These are phyloP conservation scores for Caenorhabditis sp. DNA, from an alignment of 2,888 invertebrate species.

Conservation along the genomic window DNA sequence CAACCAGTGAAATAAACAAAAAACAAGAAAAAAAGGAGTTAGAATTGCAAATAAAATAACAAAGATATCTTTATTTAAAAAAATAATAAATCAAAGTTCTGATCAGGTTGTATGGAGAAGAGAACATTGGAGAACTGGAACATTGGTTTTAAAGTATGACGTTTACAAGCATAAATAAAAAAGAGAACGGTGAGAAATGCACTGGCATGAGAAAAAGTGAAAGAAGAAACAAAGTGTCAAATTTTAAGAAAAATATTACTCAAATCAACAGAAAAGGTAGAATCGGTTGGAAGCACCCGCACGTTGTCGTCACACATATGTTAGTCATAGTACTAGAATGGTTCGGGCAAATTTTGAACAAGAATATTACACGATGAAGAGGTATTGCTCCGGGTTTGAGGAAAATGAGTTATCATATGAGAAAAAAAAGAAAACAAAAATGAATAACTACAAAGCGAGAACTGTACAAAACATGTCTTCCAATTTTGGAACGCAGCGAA, in stretches of 20 bases:
- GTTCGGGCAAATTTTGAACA: neutral
- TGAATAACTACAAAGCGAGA: neutral
- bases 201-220: neutral
- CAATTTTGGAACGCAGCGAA: slow-evolving; percentile 51
- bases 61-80: neutral
- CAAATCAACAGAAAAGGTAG: slow-evolving; percentile 3
- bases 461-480: slow-evolving; percentile 35
- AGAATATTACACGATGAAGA: neutral
- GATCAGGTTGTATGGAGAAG: no score
- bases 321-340: no score
- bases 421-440: neutral
- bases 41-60: neutral
- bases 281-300: slow-evolving; percentile 23
- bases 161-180: slow-evolving; percentile 39
- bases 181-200: slow-evolving; percentile 11
- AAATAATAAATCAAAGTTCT: no score
- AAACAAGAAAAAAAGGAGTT: neutral
- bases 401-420: no score
- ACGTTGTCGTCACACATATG: slow-evolving; percentile 30
- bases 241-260: no score
- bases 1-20: slow-evolving; percentile 39
- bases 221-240: no score
- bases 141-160: slow-evolving; percentile 3
- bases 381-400: no score
- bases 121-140: slow-evolving; percentile 25